Conservation (phyloP, 2,113 vertebrate genomes). For the Ornithorhynchus anatinus region DNA sequence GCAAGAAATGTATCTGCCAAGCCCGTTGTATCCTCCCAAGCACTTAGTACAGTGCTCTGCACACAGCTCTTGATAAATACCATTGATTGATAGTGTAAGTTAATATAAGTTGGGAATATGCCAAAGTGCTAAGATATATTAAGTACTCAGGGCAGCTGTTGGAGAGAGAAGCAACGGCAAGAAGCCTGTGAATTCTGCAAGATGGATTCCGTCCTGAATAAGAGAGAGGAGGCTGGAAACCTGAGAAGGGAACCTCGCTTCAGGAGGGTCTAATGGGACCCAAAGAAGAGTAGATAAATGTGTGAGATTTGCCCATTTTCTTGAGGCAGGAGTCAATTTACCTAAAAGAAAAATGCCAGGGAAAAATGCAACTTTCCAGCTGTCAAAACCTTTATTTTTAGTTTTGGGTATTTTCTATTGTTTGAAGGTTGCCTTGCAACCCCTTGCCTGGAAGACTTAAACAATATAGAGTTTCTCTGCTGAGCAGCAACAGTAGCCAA, state of each 20-base stretch:
- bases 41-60: no score
- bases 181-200: not conserved
- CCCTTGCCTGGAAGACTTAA: slow-evolving; percentile 47
- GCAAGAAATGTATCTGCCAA: no score
- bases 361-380: not conserved
- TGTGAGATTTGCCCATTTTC: not conserved
- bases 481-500: slow-evolving; percentile 61
- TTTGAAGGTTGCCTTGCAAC: slow-evolving; percentile 62
- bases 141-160: no score
- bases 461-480: slow-evolving; percentile 53
- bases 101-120: no score
- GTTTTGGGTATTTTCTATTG: slow-evolving; percentile 62
- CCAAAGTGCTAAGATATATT: no score
- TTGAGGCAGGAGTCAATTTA: not conserved
- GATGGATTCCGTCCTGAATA: not conserved
- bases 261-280: not conserved
- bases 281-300: not conserved
- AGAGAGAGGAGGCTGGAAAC: not conserved
- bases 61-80: no score
- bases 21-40: no score
- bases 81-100: no score
- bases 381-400: slow-evolving; percentile 52
- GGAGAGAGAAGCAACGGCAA: not conserved
- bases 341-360: slow-evolving; percentile 11
- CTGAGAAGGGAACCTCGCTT: not conserved